Base-by-base conservation (phyloP, 2,113 vertebrate genomes). In the Nothocercus julius region DNA sequence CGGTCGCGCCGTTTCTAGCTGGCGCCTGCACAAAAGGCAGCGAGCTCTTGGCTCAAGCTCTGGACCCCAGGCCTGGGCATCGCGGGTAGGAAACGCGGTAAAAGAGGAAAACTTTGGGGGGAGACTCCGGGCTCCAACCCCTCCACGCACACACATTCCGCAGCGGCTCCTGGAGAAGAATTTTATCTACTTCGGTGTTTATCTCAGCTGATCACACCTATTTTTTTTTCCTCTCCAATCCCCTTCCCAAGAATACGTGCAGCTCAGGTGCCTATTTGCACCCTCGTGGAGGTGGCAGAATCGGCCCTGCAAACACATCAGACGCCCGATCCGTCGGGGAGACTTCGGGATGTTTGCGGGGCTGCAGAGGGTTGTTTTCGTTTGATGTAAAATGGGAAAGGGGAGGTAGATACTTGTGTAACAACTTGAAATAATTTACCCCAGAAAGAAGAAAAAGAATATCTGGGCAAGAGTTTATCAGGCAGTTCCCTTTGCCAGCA, bases 401-500 rank as follows among this genome's bases (percentile, higher is more conserved):
- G 62, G 67, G 14, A 44, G 45, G 82, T 47, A 91, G 75, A n/a
- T 85, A 77, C 83, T 90, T 85, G 53, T 72, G 5, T 34, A 93
- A 90, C 94, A 90, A 96, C 95, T 97, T 97, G 96, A 97, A 98
- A 97, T 95, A 64, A 97, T 96, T 95, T 96, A 89, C 93, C 63
- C 92, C 30, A 72, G 90, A 92, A 96, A 54, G 22, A 28, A 54
- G 12, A 53, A 27, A 53, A 27, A 32, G 93, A 97, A 98, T 97
- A 97, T 96, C 95, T 89, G 96, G 96, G 96, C 95, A 95, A 95
- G 96, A 95, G 97, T 98, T 97, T 98, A 98, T 97, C 97, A 96
- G 96, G 93, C 95, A 87, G 97, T 96, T 97, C 95, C 94, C 95
- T 92, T 20, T 72, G 97, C 97, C 96, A 94, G 94, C 95, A 94